phyloP scores from a whole-genome alignment of 2,113 vertebrate genomes.

The Marmota flaviventris region DNA sequence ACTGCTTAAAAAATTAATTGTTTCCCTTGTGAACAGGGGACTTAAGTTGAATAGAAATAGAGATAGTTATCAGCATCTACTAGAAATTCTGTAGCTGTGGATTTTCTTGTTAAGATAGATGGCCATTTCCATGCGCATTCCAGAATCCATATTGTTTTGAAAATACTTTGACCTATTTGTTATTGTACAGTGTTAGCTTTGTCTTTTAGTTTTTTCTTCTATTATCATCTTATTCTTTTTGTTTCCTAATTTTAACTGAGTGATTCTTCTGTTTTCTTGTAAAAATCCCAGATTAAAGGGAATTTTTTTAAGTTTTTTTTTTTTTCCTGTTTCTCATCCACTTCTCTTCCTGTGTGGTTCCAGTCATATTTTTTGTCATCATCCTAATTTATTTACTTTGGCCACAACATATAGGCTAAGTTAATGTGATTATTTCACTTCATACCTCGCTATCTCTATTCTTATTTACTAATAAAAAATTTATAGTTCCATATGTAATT shows the following conservation, averaged over 20 bases:
- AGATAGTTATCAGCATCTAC: neutral
- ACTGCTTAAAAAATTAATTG: constrained; percentile 42
- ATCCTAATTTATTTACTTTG: neutral
- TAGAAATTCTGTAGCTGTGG: neutral
- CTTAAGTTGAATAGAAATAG: neutral
- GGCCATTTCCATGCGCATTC: neutral
- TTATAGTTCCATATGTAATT: neutral
- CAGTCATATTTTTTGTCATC: neutral
- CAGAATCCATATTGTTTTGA: neutral
- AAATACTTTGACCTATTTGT: neutral
- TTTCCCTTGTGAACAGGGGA: neutral
- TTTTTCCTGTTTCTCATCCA: neutral
- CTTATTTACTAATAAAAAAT: constrained; percentile 25
- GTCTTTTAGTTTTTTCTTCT: constrained; percentile 43
- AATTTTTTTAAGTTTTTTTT: constrained; percentile 41
- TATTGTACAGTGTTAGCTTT: neutral
- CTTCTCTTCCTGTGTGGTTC: neutral
- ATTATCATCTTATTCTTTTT: neutral
- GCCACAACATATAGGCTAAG: neutral
- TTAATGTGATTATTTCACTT: constrained; percentile 5
- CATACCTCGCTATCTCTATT: neutral
- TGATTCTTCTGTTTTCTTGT: neutral
- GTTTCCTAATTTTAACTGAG: neutral
- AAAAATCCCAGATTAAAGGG: neutral
- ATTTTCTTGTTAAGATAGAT: neutral